These are phyloP conservation scores for Tachypleus tridentatus DNA, from an alignment of 1,140 invertebrate species.

Conservation along the genomic window DNA sequence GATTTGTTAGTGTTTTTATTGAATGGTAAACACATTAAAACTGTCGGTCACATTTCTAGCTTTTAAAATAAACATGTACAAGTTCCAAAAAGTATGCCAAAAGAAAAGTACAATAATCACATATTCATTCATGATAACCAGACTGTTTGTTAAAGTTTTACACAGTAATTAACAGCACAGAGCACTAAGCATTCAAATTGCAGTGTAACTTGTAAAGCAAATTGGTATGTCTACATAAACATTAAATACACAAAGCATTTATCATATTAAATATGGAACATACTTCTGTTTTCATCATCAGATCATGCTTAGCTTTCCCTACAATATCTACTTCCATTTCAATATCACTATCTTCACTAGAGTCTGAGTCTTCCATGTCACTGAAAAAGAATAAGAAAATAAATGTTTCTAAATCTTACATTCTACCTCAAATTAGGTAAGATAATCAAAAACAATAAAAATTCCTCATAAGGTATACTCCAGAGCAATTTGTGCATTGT, in stretches of 20 bases:
- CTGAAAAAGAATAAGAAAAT: slow-evolving; percentile 28
- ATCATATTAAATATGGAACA: slow-evolving; percentile 1
- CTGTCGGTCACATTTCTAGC: too few relatives aligned
- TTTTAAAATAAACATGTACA: too few relatives aligned
- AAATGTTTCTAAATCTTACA: slow-evolving; percentile 31
- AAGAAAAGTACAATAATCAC: too few relatives aligned
- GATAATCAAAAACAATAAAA: background rate
- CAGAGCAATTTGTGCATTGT: too few relatives aligned
- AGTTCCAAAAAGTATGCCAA: too few relatives aligned
- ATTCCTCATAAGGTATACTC: background rate
- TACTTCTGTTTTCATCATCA: slow-evolving; percentile 69
- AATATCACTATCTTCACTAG: slow-evolving; percentile 70
- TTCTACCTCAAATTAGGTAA: slow-evolving; percentile 1
- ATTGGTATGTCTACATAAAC: background rate
- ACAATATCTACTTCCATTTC: slow-evolving; percentile 50
- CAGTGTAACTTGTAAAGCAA: too few relatives aligned
- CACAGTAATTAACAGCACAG: too few relatives aligned
- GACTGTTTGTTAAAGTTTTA: too few relatives aligned
- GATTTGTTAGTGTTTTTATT: too few relatives aligned
- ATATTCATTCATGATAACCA: too few relatives aligned
- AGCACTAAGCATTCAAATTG: too few relatives aligned
- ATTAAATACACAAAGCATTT: background rate
- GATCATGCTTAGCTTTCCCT: slow-evolving; percentile 52
- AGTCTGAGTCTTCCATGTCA: slow-evolving; percentile 45
- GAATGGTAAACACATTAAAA: too few relatives aligned